Conservation (phyloP, 2,113 vertebrate species). For the Theristicus caerulescens region DNA sequence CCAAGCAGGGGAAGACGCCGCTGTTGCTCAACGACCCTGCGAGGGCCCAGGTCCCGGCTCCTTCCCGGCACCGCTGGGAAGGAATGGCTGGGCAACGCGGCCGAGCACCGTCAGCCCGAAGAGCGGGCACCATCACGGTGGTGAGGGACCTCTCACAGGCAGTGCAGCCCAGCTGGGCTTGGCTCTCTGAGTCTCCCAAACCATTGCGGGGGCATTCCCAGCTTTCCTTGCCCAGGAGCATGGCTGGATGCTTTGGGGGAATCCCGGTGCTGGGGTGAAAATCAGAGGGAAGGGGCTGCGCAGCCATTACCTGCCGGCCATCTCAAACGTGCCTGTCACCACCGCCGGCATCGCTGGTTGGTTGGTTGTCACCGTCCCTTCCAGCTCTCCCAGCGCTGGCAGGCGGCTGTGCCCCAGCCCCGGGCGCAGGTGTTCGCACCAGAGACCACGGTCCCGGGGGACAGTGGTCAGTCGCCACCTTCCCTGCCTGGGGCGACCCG, state of each 20-base stretch:
- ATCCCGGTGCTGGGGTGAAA: neutral
- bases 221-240: neutral
- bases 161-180: fast-evolving
- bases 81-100: fast-evolving
- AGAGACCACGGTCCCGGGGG: fast-evolving
- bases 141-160: neutral
- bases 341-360: fast-evolving
- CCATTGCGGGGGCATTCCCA: fast-evolving
- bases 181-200: neutral
- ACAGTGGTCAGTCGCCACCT: neutral
- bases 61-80: fast-evolving
- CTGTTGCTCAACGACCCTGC: neutral
- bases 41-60: neutral
- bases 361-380: neutral
- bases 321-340: fast-evolving
- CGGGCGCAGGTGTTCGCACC: neutral
- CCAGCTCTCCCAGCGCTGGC: neutral
- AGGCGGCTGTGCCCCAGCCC: neutral
- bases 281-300: neutral
- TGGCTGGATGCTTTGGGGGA: neutral
- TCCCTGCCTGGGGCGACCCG: slow-evolving; percentile 21
- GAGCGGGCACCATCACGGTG: neutral
- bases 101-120: fast-evolving
- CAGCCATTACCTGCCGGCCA: neutral
- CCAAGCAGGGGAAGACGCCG: neutral